phyloP scores from a whole-genome alignment of 1,140 invertebrate species.

The Eulimnadia texana region DNA sequence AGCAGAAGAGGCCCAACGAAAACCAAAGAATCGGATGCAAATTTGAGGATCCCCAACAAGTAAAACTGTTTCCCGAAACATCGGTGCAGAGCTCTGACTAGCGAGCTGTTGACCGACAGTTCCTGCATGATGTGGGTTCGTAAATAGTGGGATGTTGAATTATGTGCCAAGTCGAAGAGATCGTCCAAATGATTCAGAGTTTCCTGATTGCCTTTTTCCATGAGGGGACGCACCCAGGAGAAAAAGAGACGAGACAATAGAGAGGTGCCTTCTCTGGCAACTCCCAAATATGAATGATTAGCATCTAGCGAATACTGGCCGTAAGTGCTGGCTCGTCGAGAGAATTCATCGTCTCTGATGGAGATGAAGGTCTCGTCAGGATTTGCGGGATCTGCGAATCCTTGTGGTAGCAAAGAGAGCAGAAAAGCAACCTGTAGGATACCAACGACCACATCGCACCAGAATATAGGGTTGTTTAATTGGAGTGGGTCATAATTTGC shows the following conservation, averaged over 20 bases:
- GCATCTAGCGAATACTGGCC: constrained; percentile 23
- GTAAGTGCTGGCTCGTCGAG: not conserved
- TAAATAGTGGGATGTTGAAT: constrained; percentile 38
- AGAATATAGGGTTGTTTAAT: not conserved
- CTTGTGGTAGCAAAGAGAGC: constrained; percentile 16
- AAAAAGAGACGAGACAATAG: constrained; percentile 62
- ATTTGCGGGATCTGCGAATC: not conserved
- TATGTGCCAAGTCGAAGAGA: constrained; percentile 65
- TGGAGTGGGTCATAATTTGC: not conserved
- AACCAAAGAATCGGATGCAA: constrained; percentile 61
- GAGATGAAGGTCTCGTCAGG: constrained; percentile 5
- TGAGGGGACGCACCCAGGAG: constrained; percentile 71
- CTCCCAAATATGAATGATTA: constrained; percentile 51
- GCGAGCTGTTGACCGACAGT: constrained; percentile 30
- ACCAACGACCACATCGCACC: not conserved
- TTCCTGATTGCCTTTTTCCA: constrained; percentile 52
- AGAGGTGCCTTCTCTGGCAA: constrained; percentile 59
- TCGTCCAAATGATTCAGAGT: constrained; percentile 59
- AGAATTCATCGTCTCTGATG: not conserved
- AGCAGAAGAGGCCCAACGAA: constrained; percentile 83
- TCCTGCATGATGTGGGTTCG: constrained; percentile 23
- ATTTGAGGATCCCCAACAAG: constrained; percentile 68
- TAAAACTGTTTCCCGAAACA: constrained; percentile 81
- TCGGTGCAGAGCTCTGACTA: constrained; percentile 36
- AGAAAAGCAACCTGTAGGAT: constrained; percentile 13